A percentile compares a stretch with the other conserved stretches of the same genome.
Evolutionary conservation across 2,797 vertebrate species (phyloP).

Genomic region (Pteropus rufus): DNA sequence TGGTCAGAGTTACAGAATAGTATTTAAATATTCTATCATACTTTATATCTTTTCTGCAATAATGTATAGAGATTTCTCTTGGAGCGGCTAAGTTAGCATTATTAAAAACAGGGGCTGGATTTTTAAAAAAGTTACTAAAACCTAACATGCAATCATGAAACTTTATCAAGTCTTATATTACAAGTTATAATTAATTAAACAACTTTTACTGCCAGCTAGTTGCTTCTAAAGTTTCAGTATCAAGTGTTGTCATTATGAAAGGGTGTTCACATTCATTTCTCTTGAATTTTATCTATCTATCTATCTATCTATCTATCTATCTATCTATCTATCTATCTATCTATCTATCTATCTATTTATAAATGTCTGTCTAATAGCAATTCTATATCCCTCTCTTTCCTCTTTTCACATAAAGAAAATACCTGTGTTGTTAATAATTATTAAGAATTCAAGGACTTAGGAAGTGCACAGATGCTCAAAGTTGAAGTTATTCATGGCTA

Average conservation of each 20-base stretch:
- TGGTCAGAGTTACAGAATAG: neutral
- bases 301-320: neutral
- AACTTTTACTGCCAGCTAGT: neutral
- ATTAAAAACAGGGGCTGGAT: neutral
- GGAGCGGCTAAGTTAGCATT: neutral
- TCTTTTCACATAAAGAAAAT: neutral
- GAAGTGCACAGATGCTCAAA: neutral
- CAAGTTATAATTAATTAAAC: neutral
- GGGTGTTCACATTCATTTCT: neutral
- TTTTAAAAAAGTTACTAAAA: neutral
- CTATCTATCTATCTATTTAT: neutral
- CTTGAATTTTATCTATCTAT: neutral
- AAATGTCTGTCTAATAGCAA: neutral
- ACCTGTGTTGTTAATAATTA: neutral
- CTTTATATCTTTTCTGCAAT: neutral
- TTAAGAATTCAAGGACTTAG: neutral
- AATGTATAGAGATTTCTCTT: neutral
- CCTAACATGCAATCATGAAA: neutral
- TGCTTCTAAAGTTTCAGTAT: neutral
- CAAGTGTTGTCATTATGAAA: neutral
- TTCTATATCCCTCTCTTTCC: neutral
- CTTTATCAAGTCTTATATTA: neutral
- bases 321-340: neutral
- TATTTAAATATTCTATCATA: neutral
- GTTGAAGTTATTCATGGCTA: neutral